phyloP scores from a whole-genome alignment of 2,797 vertebrate species.

The Channallabes apus region DNA sequence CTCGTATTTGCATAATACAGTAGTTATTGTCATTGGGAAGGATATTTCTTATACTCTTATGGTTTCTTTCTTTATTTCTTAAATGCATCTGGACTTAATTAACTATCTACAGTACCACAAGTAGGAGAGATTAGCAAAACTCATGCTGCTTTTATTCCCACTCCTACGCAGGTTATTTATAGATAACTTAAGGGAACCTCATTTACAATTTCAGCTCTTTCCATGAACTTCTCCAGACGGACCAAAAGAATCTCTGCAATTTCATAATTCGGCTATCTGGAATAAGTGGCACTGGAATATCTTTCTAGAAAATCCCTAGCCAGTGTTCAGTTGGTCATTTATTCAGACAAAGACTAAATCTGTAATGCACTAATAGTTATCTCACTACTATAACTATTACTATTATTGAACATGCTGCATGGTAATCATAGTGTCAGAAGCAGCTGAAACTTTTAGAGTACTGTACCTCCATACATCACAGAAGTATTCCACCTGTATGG shows the following conservation, averaged over 20 bases:
- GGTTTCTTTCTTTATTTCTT: conserved; percentile 47
- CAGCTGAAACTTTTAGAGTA: conserved; percentile 35
- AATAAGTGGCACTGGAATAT: conserved; percentile 6
- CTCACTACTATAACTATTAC: neutral
- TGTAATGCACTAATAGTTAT: neutral
- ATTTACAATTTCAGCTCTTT: conserved; percentile 44
- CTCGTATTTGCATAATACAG: neutral
- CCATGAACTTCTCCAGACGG: conserved; percentile 18
- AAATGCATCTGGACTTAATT: conserved; percentile 64
- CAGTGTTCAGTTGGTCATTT: neutral
- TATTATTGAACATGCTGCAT: neutral
- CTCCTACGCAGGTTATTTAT: conserved; percentile 53
- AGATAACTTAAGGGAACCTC: conserved; percentile 44
- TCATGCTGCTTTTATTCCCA: conserved; percentile 58
- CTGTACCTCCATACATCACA: conserved; percentile 11
- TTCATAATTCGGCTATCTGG: conserved; percentile 3
- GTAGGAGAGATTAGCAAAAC: conserved; percentile 54
- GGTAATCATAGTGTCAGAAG: neutral
- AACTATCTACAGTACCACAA: conserved; percentile 64
- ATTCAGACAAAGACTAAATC: neutral
- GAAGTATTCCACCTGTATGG: conserved; percentile 41
- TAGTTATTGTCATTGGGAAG: conserved; percentile 42
- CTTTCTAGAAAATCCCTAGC: conserved; percentile 26
- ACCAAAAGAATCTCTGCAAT: conserved; percentile 13
- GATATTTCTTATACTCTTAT: conserved; percentile 34